phyloP scores from a whole-genome alignment of 2,113 vertebrate species.

The Eudyptes chrysolophus region DNA sequence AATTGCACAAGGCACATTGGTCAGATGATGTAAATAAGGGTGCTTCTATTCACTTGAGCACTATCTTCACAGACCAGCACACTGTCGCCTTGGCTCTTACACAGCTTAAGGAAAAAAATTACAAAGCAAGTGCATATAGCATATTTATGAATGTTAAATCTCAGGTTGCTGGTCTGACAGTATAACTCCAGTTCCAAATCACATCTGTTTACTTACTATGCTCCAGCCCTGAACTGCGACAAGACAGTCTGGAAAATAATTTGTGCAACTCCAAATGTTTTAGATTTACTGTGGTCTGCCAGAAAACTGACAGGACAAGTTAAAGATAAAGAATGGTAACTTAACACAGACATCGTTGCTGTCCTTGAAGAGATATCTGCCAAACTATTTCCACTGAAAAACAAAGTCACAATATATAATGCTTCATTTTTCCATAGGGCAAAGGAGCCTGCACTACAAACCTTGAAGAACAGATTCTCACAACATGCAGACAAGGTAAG shows the following conservation, averaged over 20 bases:
- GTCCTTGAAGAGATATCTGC: slow-evolving; percentile 18
- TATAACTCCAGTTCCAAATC: background rate
- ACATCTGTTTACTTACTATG: background rate
- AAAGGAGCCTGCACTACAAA: background rate
- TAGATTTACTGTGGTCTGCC: slow-evolving; percentile 44
- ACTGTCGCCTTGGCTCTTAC: background rate
- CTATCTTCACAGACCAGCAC: background rate
- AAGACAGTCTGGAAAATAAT: slow-evolving; percentile 46
- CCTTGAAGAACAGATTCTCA: background rate
- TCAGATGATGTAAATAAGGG: background rate
- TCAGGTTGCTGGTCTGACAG: background rate
- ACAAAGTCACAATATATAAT: background rate
- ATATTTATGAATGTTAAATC: background rate
- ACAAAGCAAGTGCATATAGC: background rate
- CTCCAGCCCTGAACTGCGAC: background rate
- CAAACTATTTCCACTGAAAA: slow-evolving; percentile 5
- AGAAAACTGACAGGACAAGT: slow-evolving; percentile 49
- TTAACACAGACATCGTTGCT: slow-evolving; percentile 10
- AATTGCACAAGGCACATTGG: background rate
- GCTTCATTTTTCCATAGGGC: background rate
- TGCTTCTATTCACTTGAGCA: background rate
- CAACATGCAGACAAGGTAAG: background rate
- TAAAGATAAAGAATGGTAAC: slow-evolving; percentile 59
- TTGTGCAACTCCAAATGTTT: slow-evolving; percentile 35
- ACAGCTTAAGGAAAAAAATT: background rate